Evolutionary conservation across 2,797 vertebrate genomes (phyloP), one percentile per base, ranked within the genome.

Genomic region (Cryptoblepharus egeriae): DNA sequence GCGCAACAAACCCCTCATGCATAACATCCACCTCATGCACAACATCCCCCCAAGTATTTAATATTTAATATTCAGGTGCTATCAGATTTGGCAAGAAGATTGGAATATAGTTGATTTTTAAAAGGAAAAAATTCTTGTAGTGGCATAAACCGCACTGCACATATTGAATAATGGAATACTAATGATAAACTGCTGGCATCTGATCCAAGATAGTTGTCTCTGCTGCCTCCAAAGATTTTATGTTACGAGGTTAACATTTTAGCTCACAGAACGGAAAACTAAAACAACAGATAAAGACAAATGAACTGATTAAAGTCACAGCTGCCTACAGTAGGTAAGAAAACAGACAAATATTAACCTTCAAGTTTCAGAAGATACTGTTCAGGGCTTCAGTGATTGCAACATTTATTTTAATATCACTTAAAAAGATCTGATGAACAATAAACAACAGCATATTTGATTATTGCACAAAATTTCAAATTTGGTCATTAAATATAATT

Each of bases 251-350:
- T 16, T 79, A 81, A 61, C 26, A 69, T 83, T 93, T 88, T 67
- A 81, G n/a, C 15, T 88, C 76, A 88, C 67, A 24, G 39, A 61
- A 77, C 70, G 39, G 88, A 89, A 88, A 90, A 84, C 65, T 78
- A 63, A 39, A 57, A 55, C 16, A 88, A 18, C 16, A 92, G 77
- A 93, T 89, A 78, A 90, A 90, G 89, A 91, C 65, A 91, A 93
- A 93, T 91, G 20, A 88, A 86, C 73, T 65, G 39, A 84, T 92
- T 89, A 90, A 58, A 88, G 45, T 69, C 79, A 81, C 69, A 90
- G 77, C 86, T 39, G 49, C 7, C 81, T 86, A 65, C 37, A 84
- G 75, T 16, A 82, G 42, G 24, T 73, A 72, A 42, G 64, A 88
- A 87, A 90, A 82, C 28, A 90, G 45, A 65, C 67, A 86, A 83